Evolutionary conservation across 2,888 invertebrate species (phyloP), one percentile per base, ranked within the genome.

Genomic region (Parascotia fuliginaria): DNA sequence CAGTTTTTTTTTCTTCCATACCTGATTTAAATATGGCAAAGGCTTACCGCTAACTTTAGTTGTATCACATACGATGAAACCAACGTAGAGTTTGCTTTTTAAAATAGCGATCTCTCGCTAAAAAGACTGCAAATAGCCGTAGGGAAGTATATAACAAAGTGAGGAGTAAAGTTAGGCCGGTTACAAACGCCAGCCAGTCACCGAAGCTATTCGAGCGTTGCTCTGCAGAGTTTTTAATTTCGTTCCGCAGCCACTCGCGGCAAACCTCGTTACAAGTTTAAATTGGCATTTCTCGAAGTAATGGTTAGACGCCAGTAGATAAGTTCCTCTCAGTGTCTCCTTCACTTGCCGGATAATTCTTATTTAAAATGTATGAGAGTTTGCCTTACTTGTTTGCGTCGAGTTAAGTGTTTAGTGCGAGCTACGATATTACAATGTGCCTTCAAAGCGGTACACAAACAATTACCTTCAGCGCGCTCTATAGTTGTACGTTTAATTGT

Each of bases 241-340:
- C 81, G 87, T 89, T 89, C 82, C 83, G 73, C 79, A 84, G 85
- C 85, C 88, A 86, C 89, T 88, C 84, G 88, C 84, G 81, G 86
- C 83, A 86, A 89, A 89, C 87, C 89, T 90, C 85, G 89, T 90
- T 90, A 90, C 88, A 90, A 90, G 85, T 91, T 91, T 90, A 91
- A 91, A 91, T 91, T 91, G 91, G 87, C 89, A 85, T 89, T 89
- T 89, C 89, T 87, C 88, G 81, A 83, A 87, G 87, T 87, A 88
- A 89, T 86, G 85, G 87, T 83, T 85, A 85, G 84, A 88, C 80
- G 83, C 77, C 81, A 83, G 77, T 79, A 79, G 85, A 75, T 79
- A 84, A 85, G 79, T 84, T 83, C 74, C 75, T 67, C 65, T 64
- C 75, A 74, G 83, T 84, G 82, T 86, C 86, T 85, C 80, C 81